Evolutionary conservation across 2,888 invertebrate genomes (phyloP), one percentile per base, ranked within the genome.

Genomic region (Deilephila elpenor): DNA sequence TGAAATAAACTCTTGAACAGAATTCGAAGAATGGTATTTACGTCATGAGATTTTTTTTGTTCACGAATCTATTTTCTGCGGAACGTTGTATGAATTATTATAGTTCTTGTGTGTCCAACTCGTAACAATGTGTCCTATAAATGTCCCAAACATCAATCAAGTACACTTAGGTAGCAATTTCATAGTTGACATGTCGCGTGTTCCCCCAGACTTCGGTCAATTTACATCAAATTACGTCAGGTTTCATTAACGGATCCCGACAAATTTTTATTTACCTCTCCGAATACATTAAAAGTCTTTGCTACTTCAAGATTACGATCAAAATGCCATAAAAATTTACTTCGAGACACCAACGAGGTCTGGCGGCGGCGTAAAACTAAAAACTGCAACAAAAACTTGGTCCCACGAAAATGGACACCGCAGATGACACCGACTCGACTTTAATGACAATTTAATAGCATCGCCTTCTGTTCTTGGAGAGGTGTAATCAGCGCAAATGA

Each of bases 381-480:
- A 92, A 93, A 92, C 90, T 91, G 90, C 91, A 91, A 88, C 91
- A 94, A 94, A 94, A 93, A 94, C 82, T 83, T 84, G 87, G 88
- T 88, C 89, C 85, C 90, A 91, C 90, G 89, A 90, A 92, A 92
- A 91, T 88, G 89, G 86, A 87, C 87, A 86, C 82, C 86, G 83
- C 92, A 92, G 93, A 93, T 93, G 94, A 94, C 94, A 94, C 91
- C 82, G 88, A 88, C 88, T 90, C 88, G 88, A 88, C 91, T 93
- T 91, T 94, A 94, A 94, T 93, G 94, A 93, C 92, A 93, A 88
- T 94, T 93, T 94, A 94, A 94, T 94, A 93, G 93, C 93, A 87
- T 88, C 86, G 89, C 92, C 92, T 90, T 87, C 89, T 92, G 91
- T 89, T 89, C 86, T 86, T 85, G 85, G 86, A 86, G 89, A 92